Base-by-base conservation (phyloP, 2,113 vertebrate genomes). In the Pao palembangensis region DNA sequence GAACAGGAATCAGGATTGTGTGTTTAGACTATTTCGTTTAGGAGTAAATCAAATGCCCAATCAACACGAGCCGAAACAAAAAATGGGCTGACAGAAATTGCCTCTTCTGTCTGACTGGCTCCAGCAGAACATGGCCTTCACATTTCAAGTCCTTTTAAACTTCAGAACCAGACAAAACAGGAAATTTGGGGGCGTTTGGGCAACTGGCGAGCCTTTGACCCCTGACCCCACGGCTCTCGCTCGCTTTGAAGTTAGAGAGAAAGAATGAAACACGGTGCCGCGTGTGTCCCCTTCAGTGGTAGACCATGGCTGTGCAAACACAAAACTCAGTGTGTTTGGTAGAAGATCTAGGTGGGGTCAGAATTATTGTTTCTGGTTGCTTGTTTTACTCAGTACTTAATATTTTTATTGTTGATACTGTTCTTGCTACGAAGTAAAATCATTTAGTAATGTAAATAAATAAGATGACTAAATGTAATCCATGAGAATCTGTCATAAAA, bases 191-290 rank as follows among this genome's bases (percentile, higher is more conserved):
- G 80, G 80, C 71, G 83, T 78, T 85, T 68, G 80, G 64, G 81
- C 85, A 78, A 64, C 69, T 61, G 75, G 76, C 51, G 74, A 84
- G 80, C 75, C 86, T 88, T 75, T 82, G 86, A 91, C 89, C 89
- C 65, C 70, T 83, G 85, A 88, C 73, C 34, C 87, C 76, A 31
- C 69, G 72, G 65, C 73, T 25, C 73, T 58, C 71, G 51, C 64
- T 18, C 14, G 58, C 89, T 89, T 91, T 91, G 88, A 90, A 89
- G 87, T 84, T 16, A 80, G 61, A 66, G 66, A 78, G 84, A 89
- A 89, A 88, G 83, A 82, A 88, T 88, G 87, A 85, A 64, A 79
- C 49, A 68, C 58, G 67, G 80, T 73, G 84, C 84, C 51, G 84
- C 83, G 79, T 79, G 84, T 60, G 71, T 77, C 83, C 77, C 81